Evolutionary conservation across 2,797 vertebrate genomes (phyloP).

Genomic region (Hipposideros larvatus): DNA sequence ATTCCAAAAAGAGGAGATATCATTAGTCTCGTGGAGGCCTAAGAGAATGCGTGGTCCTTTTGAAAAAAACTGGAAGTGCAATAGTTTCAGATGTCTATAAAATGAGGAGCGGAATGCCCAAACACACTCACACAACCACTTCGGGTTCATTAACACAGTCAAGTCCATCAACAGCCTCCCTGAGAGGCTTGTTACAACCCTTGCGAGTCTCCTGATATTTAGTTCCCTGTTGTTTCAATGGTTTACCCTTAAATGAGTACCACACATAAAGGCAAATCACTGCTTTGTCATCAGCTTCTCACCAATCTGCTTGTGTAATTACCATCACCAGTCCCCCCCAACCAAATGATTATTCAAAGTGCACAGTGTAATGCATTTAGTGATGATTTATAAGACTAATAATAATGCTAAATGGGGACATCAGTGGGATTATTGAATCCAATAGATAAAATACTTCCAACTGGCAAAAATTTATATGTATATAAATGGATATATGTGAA

Average conservation of each 20-base stretch:
- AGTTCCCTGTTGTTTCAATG: not conserved
- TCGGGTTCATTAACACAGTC: not conserved
- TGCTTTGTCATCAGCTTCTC: not conserved
- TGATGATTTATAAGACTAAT: not conserved
- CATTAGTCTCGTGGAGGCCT: fast-evolving
- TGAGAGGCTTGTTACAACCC: not conserved
- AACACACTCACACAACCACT: not conserved
- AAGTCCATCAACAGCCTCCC: not conserved
- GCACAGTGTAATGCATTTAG: not conserved
- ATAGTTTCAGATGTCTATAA: not conserved
- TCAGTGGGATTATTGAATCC: not conserved
- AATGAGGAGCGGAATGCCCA: not conserved
- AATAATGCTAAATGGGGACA: not conserved
- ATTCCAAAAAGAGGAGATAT: not conserved
- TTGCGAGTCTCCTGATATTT: not conserved
- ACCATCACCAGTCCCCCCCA: not conserved
- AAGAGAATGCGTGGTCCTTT: not conserved
- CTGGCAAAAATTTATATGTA: not conserved
- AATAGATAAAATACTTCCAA: not conserved
- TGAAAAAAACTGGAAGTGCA: not conserved
- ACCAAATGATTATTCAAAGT: not conserved
- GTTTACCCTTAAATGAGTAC: not conserved
- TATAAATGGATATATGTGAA: not conserved
- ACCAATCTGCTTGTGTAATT: not conserved
- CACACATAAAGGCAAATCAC: not conserved